Evolutionary conservation across 2,113 vertebrate genomes (phyloP).

Genomic region (Carassius gibelio): DNA sequence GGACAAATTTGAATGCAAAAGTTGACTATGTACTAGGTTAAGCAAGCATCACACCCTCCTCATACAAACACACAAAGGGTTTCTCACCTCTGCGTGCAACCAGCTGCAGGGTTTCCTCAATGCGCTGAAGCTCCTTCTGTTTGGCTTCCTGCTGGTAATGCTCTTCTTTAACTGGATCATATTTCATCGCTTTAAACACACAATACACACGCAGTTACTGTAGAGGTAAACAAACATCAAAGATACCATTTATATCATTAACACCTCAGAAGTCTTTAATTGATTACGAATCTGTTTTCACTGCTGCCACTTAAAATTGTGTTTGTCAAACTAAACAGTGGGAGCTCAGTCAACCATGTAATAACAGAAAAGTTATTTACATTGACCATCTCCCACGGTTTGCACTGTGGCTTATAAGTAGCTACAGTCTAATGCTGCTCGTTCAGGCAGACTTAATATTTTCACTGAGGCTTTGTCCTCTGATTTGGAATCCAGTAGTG

Average conservation of each 20-base stretch:
- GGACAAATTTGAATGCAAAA: neutral
- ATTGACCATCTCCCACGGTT: neutral
- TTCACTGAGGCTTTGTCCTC: neutral
- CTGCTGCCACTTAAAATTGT: neutral
- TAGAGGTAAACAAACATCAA: neutral
- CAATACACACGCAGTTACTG: conserved; percentile 34
- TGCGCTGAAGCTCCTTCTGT: conserved; percentile 88
- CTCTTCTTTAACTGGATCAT: conserved; percentile 92
- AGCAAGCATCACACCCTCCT: too few relatives aligned
- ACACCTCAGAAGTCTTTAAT: neutral
- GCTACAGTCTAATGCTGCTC: conserved; percentile 6
- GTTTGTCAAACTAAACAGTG: neutral
- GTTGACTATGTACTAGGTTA: neutral
- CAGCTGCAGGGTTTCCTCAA: conserved; percentile 90
- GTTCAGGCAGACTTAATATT: conserved; percentile 1
- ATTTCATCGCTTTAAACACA: conserved; percentile 82
- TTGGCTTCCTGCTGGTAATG: conserved; percentile 88
- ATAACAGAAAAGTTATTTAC: neutral
- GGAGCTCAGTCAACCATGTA: neutral
- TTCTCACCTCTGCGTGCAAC: conserved; percentile 84
- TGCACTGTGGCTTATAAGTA: conserved; percentile 1
- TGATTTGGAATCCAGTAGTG: neutral
- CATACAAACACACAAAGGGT: neutral
- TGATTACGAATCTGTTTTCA: neutral
- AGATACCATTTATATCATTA: conserved; percentile 9